phyloP scores from a whole-genome alignment of 2,797 vertebrate genomes.

The Sebastes trivittatus region DNA sequence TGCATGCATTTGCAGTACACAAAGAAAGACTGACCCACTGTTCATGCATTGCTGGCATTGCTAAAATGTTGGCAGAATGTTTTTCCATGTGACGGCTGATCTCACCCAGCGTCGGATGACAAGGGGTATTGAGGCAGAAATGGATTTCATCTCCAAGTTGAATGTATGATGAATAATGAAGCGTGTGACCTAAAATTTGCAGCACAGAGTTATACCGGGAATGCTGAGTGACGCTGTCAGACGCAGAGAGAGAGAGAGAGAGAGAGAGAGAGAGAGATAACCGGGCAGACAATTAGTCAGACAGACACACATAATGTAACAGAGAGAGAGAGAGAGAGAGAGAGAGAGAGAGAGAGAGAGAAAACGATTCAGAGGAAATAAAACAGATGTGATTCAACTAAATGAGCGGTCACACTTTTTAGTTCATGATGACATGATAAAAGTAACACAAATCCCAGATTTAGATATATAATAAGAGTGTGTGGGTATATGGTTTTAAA shows the following conservation, averaged over 20 bases:
- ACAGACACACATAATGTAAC: background rate
- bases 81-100: conserved; percentile 11
- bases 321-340: background rate
- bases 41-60: background rate
- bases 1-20: background rate
- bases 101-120: conserved; percentile 37
- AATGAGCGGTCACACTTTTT: background rate
- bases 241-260: background rate
- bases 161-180: conserved; percentile 68
- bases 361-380: conserved; percentile 8
- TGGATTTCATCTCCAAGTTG: conserved; percentile 56
- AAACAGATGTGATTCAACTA: conserved; percentile 15
- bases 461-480: background rate
- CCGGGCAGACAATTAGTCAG: conserved; percentile 2
- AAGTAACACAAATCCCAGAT: conserved; percentile 1
- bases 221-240: conserved; percentile 56
- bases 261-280: background rate
- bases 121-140: conserved; percentile 52
- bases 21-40: background rate
- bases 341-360: too few species aligned
- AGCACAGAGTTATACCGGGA: conserved; percentile 40
- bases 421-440: background rate
- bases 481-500: background rate
- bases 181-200: conserved; percentile 67
- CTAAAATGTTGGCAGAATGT: background rate